phyloP scores from a whole-genome alignment of 2,888 invertebrate genomes.

The Napeogenes inachia region DNA sequence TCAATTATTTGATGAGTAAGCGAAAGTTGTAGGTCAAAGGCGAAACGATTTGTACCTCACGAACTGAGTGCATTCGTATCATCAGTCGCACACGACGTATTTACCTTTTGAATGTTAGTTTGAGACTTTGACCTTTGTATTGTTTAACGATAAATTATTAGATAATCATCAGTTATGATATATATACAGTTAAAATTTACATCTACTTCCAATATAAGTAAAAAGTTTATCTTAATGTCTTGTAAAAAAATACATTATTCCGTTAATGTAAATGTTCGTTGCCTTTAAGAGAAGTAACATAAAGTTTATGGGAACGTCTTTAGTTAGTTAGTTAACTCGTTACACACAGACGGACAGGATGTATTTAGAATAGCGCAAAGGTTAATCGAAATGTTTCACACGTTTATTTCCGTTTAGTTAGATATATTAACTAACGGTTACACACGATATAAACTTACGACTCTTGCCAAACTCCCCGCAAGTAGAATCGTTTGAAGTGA shows the following conservation, averaged over 20 bases:
- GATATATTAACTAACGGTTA: not conserved
- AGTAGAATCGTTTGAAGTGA: no score
- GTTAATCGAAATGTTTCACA: slow-evolving; percentile 25
- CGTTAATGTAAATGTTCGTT: not conserved
- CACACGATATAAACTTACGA: not conserved
- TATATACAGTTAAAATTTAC: no score
- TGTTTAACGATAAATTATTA: no score
- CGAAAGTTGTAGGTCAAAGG: slow-evolving; percentile 17
- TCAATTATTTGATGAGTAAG: slow-evolving; percentile 15
- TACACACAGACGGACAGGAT: slow-evolving; percentile 15
- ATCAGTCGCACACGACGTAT: no score
- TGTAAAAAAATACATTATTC: no score
- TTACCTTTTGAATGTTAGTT: no score
- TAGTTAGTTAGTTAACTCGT: slow-evolving; percentile 6
- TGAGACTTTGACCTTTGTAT: no score
- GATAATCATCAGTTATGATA: no score
- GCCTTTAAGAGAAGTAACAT: not conserved
- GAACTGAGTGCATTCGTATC: not conserved
- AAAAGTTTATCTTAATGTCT: no score
- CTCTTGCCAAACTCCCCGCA: no score
- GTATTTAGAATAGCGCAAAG: slow-evolving; percentile 15
- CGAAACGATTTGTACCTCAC: slow-evolving; percentile 6
- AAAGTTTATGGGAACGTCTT: not conserved
- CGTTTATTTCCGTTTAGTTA: not conserved
- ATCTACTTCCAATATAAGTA: no score